Conservation (phyloP, 2,113 vertebrate genomes). For the Oncorhynchus mykiss region DNA sequence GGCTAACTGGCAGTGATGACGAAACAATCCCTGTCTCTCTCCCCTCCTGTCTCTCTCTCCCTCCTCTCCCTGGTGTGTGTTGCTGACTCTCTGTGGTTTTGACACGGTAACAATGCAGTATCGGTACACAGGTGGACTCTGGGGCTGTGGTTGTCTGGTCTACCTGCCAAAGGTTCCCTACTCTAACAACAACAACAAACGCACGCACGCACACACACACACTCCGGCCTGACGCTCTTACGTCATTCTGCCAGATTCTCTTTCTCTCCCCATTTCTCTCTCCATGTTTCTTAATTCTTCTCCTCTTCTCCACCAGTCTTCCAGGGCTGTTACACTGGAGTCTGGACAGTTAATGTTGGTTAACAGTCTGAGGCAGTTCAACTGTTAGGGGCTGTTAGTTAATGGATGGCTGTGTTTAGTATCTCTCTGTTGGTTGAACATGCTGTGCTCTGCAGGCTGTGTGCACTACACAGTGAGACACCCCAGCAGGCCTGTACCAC, state of each 20-base stretch:
- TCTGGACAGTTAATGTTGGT: no score
- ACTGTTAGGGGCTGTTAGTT: no score
- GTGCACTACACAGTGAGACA: no score
- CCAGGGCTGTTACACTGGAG: no score
- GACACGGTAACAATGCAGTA: conserved; percentile 57
- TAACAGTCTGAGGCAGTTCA: no score
- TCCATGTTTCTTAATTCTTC: no score
- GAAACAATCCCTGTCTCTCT: background rate
- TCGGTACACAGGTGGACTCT: conserved; percentile 78
- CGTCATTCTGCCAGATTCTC: background rate
- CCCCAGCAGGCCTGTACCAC: no score
- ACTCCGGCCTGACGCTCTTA: background rate
- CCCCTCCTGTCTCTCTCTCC: no score
- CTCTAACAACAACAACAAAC: conserved; percentile 22
- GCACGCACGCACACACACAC: background rate
- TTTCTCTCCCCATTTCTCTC: background rate
- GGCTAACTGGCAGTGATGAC: background rate
- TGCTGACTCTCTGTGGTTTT: conserved; percentile 26
- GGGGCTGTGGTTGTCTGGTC: background rate
- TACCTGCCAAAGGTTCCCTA: conserved; percentile 34
- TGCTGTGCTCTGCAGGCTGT: no score
- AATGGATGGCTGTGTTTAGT: no score
- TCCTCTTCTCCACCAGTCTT: background rate
- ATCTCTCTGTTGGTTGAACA: no score
- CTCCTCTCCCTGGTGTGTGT: conserved; percentile 37